Evolutionary conservation across 2,888 invertebrate species (phyloP), one percentile per base, ranked within the genome.

Genomic region (Phania funesta): DNA sequence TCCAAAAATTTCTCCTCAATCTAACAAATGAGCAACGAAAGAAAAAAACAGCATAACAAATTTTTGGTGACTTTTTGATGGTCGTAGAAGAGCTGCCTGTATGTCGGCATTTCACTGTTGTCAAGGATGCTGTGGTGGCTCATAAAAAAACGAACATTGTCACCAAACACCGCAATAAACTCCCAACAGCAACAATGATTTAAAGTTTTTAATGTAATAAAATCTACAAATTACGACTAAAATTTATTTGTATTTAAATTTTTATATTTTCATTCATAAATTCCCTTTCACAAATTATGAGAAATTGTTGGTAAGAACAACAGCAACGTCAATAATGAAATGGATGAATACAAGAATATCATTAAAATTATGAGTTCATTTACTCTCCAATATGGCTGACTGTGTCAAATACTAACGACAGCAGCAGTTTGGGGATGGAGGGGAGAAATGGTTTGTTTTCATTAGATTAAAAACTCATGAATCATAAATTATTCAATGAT

Each of bases 321-420:
- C 52, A 50, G 24, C 32, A 46, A 56, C 38, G 56, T 26, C 1
- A 44, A 65, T 29, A 48, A 20, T 32, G 22, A 18, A 22, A 48
- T 4, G 8, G 16, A 41, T 7, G 1, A 18, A 11, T n/a, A 32
- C 44, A 50, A 75, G 41, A 68, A 32, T 52, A 35, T 64, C 44
- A 75, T 65, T 50, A 24, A 41, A 65, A 64, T 76, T 80, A 44
- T 71, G 80, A 71, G 65, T 71, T 50, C 70, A 60, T 80, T 80
- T 67, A 71, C 58, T 70, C 70, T 48, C 11, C 16, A 20, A 29
- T 7, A 16, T 26, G 48, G 1, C 9, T 48, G 26, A 0, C 3
- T 32, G 8, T 13, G n/a, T 48, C n/a, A n/a, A n/a, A n/a, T n/a
- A n/a, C n/a, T n/a, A n/a, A n/a, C n/a, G 18, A 44, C 5, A 44